Conservation (phyloP, 2,888 invertebrate genomes). For the Lypha dubia region DNA sequence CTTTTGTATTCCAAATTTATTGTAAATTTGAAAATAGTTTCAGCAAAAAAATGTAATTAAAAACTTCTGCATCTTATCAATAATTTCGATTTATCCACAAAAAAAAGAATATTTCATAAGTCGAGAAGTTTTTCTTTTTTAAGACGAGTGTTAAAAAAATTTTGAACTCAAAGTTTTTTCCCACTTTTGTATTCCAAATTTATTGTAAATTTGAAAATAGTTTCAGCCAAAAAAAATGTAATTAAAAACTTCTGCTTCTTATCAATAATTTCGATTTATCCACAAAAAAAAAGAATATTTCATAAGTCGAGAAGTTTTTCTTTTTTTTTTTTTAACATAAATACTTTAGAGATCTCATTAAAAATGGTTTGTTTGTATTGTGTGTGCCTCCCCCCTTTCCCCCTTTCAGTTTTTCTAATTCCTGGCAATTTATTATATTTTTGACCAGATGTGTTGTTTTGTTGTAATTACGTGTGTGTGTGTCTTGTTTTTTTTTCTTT, state of each 20-base stretch:
- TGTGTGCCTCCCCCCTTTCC: background rate
- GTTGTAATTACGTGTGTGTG: background rate
- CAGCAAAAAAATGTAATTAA: background rate
- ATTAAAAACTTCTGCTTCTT: background rate
- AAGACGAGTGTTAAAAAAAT: too few species aligned
- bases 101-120: background rate
- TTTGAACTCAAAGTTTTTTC: too few species aligned
- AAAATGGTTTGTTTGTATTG: slow-evolving; percentile 9
- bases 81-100: background rate
- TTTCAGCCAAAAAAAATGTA: too few species aligned
- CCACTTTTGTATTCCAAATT: too few species aligned
- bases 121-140: too few species aligned
- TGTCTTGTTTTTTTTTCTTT: background rate
- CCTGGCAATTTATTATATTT: background rate
- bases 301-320: background rate
- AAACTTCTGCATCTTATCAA: background rate
- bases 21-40: too few species aligned
- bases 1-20: too few species aligned
- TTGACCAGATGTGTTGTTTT: slow-evolving; percentile 41
- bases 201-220: too few species aligned
- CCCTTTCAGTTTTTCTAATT: background rate
- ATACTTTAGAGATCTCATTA: slow-evolving; percentile 5
- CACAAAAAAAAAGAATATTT: background rate
- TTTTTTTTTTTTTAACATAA: background rate
- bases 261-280: background rate